phyloP scores from a whole-genome alignment of 2,888 invertebrate genomes.

The Enchytraeus crypticus region DNA sequence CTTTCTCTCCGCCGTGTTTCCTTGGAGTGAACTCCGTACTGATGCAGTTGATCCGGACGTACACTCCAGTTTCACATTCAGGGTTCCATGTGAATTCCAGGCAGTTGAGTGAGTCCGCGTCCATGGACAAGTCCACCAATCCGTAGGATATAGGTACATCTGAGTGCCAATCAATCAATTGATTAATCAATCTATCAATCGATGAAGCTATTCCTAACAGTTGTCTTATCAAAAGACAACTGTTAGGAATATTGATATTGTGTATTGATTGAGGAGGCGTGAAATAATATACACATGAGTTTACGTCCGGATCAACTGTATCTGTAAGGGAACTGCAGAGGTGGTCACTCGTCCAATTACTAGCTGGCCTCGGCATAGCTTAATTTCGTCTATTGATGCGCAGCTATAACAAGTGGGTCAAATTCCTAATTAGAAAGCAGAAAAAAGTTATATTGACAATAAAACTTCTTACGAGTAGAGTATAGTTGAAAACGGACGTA shows the following conservation, averaged over 20 bases:
- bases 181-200: no score
- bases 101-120: slow-evolving; percentile 63
- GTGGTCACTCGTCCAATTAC: no score
- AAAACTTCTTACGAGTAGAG: background rate
- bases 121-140: slow-evolving; percentile 70
- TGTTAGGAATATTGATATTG: no score
- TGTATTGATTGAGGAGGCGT: no score
- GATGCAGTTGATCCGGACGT: slow-evolving; percentile 75
- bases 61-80: slow-evolving; percentile 86
- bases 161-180: slow-evolving; percentile 35
- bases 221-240: no score
- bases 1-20: slow-evolving; percentile 95
- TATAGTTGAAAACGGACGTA: background rate
- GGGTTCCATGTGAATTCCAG: slow-evolving; percentile 90
- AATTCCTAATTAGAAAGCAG: background rate
- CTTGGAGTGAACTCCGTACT: slow-evolving; percentile 96
- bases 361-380: no score
- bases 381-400: no score
- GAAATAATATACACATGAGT: no score
- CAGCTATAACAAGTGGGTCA: no score
- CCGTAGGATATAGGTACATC: slow-evolving; percentile 91
- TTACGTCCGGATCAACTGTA: no score
- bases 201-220: no score
- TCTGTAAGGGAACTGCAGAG: no score
- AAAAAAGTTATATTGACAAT: background rate